A percentile compares a stretch with the other conserved stretches of the same genome.
These are phyloP conservation scores for Hylomyscus alleni DNA, from an alignment of 2,797 vertebrate genomes.

Conservation along the genomic window DNA sequence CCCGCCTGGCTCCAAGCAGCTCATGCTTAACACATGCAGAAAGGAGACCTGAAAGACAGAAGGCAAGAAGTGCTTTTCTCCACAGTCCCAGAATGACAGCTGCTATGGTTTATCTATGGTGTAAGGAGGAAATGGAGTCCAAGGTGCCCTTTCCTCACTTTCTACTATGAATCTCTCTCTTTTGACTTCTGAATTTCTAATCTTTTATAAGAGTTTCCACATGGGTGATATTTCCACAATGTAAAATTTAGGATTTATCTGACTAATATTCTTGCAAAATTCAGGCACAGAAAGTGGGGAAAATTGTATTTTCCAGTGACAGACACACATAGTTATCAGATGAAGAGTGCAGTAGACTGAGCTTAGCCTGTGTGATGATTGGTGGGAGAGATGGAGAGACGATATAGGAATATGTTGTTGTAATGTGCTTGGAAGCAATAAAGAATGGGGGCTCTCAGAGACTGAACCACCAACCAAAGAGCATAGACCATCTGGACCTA, in stretches of 20 bases:
- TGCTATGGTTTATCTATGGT: not conserved
- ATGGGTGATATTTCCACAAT: conserved; percentile 49
- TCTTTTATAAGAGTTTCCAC: not conserved
- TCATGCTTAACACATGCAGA: not conserved
- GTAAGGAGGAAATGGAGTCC: not conserved
- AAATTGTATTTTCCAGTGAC: conserved; percentile 35
- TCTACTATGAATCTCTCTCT: conserved; percentile 6
- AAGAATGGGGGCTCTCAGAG: too few species aligned
- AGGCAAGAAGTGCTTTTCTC: not conserved
- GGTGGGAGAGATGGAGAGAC: too few species aligned
- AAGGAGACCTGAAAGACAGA: not conserved
- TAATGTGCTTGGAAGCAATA: too few species aligned
- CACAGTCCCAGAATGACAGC: not conserved
- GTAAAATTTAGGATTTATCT: conserved; percentile 53
- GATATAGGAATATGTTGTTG: too few species aligned
- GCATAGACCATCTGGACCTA: not conserved
- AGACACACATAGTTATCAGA: not conserved
- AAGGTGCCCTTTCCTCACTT: not conserved
- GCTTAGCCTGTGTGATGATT: not conserved
- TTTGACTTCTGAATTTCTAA: conserved; percentile 60
- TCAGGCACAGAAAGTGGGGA: not conserved
- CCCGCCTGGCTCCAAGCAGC: not conserved
- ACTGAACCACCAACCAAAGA: too few species aligned
- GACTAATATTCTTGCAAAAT: not conserved
- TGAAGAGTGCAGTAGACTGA: not conserved